These are phyloP conservation scores for Cyanoderma ruficeps DNA, from an alignment of 2,113 vertebrate species.

Conservation along the genomic window DNA sequence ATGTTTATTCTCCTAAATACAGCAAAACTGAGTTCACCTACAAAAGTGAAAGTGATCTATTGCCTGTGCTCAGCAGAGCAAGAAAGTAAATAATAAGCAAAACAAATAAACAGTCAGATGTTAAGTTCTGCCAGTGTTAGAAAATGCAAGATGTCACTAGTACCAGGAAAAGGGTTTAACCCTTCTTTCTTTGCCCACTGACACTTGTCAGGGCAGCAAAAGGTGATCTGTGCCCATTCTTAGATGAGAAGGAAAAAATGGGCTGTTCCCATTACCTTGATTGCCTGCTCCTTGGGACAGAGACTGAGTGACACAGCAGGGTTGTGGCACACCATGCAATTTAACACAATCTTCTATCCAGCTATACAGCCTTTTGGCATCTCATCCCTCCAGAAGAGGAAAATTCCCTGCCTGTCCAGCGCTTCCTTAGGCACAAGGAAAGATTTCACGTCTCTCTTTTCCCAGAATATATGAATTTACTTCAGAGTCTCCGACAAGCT, in stretches of 20 bases:
- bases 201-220: background rate
- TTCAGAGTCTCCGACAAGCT: background rate
- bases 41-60: background rate
- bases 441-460: background rate
- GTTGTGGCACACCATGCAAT: background rate
- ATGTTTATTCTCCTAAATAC: background rate
- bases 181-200: background rate
- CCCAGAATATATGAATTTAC: background rate
- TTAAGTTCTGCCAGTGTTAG: background rate
- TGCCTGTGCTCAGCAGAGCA: constrained; percentile 3
- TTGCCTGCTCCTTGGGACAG: background rate
- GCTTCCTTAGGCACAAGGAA: background rate
- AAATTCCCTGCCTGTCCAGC: background rate
- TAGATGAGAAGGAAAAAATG: background rate
- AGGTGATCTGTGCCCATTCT: background rate
- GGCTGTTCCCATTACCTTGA: background rate
- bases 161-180: background rate
- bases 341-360: background rate
- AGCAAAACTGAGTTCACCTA: background rate
- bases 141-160: background rate
- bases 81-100: constrained; percentile 15
- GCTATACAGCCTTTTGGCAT: background rate
- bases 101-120: background rate
- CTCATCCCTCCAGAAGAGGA: background rate
- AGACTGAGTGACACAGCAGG: background rate